Evolutionary conservation across 2,113 vertebrate genomes (phyloP), one percentile per base, ranked within the genome.

Genomic region (Bufo gargarizans): DNA sequence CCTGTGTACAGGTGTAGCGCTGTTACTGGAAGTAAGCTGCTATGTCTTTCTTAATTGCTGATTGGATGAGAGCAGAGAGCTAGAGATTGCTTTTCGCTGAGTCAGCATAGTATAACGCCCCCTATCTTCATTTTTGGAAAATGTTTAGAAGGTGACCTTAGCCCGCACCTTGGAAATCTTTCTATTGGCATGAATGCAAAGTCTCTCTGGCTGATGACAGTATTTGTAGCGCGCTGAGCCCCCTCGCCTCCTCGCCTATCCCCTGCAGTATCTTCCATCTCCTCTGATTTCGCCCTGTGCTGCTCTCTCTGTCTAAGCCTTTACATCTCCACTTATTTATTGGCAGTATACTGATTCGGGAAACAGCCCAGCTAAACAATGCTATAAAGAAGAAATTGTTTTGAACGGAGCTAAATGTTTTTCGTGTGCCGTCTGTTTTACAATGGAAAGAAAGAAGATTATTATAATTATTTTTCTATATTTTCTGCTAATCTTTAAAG

Each of bases 321-420:
- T 80, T 63, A 83, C 80, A 77, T 83, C 80, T 88, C 71, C 82
- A 82, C 87, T 88, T 88, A 77, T 89, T 89, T 89, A 84, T 89
- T 83, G 87, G 82, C 87, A 77, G 59, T 77, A 89, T 84, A 89
- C 81, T 78, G 82, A 84, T 84, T 84, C 74, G 49, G 71, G 74
- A 84, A 84, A 78, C 82, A 78, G 82, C 61, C n/a, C 72, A 58
- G 81, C 87, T 88, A 89, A 84, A 89, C 87, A 89, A 84, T 78
- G 72, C 81, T 19, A 89, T 77, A 89, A 89, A 89, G 87, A 69
- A 67, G 67, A 89, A 89, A 89, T 89, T 78, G 87, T 84, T 84
- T 78, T 84, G 69, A 84, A 77, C 58, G 61, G 49, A 84, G 71
- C 69, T 88, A 88, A 88, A 83, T 88, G 87, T 83, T 88, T 83